Conservation (phyloP, 37 sponge, comb jelly and placozoan genomes). For the Hormiphora californensis region DNA sequence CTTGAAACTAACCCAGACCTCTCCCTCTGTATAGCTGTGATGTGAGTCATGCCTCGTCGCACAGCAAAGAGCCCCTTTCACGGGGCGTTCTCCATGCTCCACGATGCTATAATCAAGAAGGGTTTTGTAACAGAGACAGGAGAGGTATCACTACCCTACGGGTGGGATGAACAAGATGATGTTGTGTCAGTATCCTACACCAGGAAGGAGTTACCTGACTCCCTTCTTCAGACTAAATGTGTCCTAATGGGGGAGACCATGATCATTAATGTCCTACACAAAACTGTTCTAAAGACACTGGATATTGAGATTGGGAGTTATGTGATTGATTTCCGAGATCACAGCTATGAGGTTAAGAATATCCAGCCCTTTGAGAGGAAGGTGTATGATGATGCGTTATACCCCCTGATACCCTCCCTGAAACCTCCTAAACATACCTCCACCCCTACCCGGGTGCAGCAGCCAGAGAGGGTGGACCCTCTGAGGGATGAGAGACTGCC, state of each 20-base stretch:
- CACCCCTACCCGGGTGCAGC: not conserved
- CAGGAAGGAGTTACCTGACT: not conserved
- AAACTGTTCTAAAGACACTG: not conserved
- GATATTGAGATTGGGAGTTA: not conserved
- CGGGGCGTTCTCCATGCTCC: not conserved
- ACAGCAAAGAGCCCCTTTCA: constrained; percentile 2
- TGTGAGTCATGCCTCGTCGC: no score
- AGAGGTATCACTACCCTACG: not conserved
- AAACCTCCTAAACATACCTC: not conserved
- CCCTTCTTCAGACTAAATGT: not conserved
- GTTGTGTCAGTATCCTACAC: not conserved
- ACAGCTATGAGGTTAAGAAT: not conserved
- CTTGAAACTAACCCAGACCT: no score
- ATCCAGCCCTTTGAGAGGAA: not conserved
- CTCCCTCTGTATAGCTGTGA: no score
- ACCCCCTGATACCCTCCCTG: not conserved
- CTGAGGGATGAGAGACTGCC: not conserved
- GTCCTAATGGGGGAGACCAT: constrained; percentile 2
- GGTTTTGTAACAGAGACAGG: not conserved
- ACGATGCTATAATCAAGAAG: constrained; percentile 43
- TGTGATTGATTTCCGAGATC: not conserved
- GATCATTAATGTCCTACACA: not conserved
- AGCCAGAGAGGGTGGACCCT: not conserved
- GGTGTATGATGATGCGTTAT: not conserved
- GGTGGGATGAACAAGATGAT: not conserved